These are phyloP conservation scores for Sinohyriopsis cumingii DNA, from an alignment of 2,888 invertebrate genomes.

Conservation along the genomic window DNA sequence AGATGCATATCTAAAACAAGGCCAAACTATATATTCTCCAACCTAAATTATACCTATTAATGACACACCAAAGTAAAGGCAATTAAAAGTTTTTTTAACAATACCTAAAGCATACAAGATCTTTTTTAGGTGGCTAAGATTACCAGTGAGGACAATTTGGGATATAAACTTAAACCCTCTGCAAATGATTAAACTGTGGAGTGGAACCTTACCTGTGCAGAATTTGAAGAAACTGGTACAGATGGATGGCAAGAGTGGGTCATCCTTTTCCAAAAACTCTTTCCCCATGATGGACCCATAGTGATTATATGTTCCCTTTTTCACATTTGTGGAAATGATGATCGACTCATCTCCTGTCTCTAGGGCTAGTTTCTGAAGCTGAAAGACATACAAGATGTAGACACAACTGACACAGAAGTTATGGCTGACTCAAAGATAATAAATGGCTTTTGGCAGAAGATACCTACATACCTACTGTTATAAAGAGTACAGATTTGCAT, in stretches of 20 bases:
- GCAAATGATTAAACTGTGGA: not conserved
- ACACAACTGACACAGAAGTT: too few species aligned
- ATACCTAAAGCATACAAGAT: not conserved
- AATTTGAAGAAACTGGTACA: conserved; percentile 25
- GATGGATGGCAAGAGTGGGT: conserved; percentile 14
- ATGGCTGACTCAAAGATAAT: too few species aligned
- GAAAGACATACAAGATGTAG: not conserved
- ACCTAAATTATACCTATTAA: too few species aligned
- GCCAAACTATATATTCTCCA: too few species aligned
- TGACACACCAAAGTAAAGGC: too few species aligned
- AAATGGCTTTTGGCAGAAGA: too few species aligned
- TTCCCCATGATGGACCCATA: conserved; percentile 29
- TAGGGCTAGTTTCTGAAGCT: conserved; percentile 36
- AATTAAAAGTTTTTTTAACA: too few species aligned
- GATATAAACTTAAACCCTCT: not conserved
- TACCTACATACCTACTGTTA: too few species aligned
- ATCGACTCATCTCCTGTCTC: conserved; percentile 38
- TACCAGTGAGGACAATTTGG: not conserved
- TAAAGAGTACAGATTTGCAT: too few species aligned
- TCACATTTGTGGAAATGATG: conserved; percentile 30
- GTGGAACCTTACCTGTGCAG: conserved; percentile 25
- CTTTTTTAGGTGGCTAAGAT: not conserved
- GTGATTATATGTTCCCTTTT: conserved; percentile 31
- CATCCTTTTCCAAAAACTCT: conserved; percentile 28
- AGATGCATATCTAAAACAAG: too few species aligned